Evolutionary conservation across 2,113 vertebrate species (phyloP).

Genomic region (Psammodynastes pulverulentus): DNA sequence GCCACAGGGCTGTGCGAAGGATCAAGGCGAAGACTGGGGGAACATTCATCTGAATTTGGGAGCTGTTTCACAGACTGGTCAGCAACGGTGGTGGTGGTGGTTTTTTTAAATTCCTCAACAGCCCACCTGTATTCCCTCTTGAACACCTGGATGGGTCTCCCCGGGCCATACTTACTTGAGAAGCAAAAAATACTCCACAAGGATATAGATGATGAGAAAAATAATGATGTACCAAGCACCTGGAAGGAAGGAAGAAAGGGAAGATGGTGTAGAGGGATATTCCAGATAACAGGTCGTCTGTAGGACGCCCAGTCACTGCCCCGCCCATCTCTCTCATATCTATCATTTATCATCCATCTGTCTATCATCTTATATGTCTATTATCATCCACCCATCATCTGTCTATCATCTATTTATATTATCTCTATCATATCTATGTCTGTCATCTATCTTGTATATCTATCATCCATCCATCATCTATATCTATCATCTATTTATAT

Average conservation of each 20-base stretch:
- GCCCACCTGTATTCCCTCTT: not conserved
- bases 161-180: conserved; percentile 60
- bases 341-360: too few relatives aligned
- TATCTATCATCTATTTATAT: too few relatives aligned
- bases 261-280: not conserved
- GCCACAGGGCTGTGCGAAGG: not conserved
- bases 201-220: conserved; percentile 66
- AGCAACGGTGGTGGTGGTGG: too few relatives aligned
- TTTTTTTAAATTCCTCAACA: not conserved
- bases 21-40: not conserved
- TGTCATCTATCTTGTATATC: too few relatives aligned
- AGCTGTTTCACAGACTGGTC: not conserved
- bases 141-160: not conserved
- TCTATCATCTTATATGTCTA: too few relatives aligned
- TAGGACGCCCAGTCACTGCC: not conserved
- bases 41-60: not conserved
- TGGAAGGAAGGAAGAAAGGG: not conserved
- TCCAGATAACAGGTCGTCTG: not conserved
- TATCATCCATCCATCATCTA: too few relatives aligned
- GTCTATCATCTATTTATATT: too few relatives aligned
- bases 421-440: too few relatives aligned
- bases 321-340: too few relatives aligned
- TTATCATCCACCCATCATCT: too few relatives aligned
- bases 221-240: conserved; percentile 63
- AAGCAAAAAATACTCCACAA: conserved; percentile 67